These are phyloP conservation scores for Kryptolebias marmoratus DNA, from an alignment of 2,113 vertebrate genomes.

Conservation along the genomic window DNA sequence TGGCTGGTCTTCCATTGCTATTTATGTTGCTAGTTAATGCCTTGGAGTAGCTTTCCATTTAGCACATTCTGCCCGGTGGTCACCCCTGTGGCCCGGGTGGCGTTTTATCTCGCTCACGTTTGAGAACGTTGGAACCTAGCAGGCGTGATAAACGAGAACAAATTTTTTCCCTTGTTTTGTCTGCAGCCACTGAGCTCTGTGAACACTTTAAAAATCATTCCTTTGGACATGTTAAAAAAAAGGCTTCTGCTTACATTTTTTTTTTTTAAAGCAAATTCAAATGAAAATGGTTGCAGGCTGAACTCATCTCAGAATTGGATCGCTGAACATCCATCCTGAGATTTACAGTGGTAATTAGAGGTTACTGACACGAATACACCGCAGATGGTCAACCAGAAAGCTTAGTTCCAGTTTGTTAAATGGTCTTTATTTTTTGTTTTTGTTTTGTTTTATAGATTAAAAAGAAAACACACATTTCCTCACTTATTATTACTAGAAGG, in stretches of 20 bases:
- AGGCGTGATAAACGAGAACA: conserved; percentile 8
- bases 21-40: conserved; percentile 58
- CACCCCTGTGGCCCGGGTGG: conserved; percentile 29
- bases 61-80: conserved; percentile 65
- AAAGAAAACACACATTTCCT: neutral
- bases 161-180: conserved; percentile 33
- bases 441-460: neutral
- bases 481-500: conserved; percentile 2
- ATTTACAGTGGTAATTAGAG: neutral
- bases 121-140: conserved; percentile 22
- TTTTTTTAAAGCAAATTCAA: neutral
- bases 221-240: conserved; percentile 9
- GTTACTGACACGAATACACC: neutral
- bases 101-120: conserved; percentile 20
- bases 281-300: neutral
- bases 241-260: conserved; percentile 21
- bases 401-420: conserved; percentile 11
- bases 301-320: neutral
- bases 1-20: conserved; percentile 62
- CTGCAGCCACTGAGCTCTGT: conserved; percentile 32
- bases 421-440: neutral
- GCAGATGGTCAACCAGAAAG: neutral
- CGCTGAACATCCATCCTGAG: neutral
- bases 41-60: conserved; percentile 55
- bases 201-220: conserved; percentile 43